Percentiles rank a stretch among this genome's conserved stretches.
Conservation (phyloP, 2,797 vertebrate genomes). For the Loris lydekkerianus region DNA sequence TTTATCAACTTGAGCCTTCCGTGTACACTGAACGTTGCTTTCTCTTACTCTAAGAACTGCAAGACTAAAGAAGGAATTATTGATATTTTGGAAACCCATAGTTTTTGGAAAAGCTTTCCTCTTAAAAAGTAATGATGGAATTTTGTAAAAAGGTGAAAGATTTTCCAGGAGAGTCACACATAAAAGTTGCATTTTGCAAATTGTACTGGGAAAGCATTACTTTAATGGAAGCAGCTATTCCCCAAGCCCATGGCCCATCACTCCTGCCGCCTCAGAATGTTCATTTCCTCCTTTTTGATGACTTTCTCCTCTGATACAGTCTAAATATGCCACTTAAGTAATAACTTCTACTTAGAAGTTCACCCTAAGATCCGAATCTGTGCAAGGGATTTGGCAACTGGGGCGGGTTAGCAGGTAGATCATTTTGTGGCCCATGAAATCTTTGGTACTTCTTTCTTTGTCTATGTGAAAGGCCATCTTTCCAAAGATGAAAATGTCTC, state of each 20-base stretch:
- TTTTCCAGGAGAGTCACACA: slow-evolving; percentile 48
- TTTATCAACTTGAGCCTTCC: background rate
- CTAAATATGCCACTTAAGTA: slow-evolving; percentile 43
- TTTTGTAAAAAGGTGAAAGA: slow-evolving; percentile 64
- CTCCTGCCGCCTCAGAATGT: slow-evolving; percentile 20
- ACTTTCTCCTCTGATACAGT: background rate
- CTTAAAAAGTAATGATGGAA: slow-evolving; percentile 72
- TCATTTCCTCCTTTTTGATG: slow-evolving; percentile 59
- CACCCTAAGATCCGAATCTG: background rate
- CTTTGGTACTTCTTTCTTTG: background rate
- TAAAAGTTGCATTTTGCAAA: slow-evolving; percentile 68
- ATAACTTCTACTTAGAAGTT: background rate
- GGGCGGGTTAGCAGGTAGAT: background rate
- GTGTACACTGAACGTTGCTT: background rate
- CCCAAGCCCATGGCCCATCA: slow-evolving; percentile 4
- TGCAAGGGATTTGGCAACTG: background rate
- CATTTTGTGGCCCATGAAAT: background rate
- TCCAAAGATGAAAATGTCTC: background rate
- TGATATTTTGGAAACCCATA: slow-evolving; percentile 33
- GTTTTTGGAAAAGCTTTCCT: slow-evolving; percentile 61
- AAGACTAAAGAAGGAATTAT: background rate
- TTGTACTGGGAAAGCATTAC: slow-evolving; percentile 68
- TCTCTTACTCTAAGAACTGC: background rate
- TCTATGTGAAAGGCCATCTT: background rate
- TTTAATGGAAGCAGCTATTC: slow-evolving; percentile 70